Conservation (phyloP, 1,140 invertebrate species). For the Drosophila truncata region DNA sequence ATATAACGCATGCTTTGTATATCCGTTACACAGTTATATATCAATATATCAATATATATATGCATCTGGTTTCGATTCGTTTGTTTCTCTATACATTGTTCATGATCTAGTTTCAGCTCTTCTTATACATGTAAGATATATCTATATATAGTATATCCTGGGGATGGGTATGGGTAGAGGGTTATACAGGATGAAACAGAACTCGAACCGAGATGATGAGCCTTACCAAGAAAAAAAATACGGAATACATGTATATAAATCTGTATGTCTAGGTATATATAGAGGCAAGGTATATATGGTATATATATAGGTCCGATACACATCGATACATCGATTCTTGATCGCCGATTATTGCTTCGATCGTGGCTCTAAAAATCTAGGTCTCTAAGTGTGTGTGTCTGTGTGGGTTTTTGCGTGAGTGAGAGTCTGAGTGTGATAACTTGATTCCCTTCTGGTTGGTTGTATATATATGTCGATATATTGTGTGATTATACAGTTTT, state of each 20-base stretch:
- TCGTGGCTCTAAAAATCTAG: conserved; percentile 57
- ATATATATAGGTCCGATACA: conserved; percentile 25
- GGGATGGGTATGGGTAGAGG: neutral
- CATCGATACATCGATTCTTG: conserved; percentile 27
- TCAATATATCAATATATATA: conserved; percentile 43
- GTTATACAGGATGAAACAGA: neutral
- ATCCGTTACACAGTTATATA: conserved; percentile 65
- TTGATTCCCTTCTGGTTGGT: conserved; percentile 48
- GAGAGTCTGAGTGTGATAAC: conserved; percentile 38
- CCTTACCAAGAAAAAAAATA: conserved; percentile 27
- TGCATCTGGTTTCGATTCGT: conserved; percentile 43
- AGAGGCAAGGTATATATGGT: conserved; percentile 58
- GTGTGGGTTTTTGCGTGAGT: conserved; percentile 7
- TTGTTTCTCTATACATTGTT: conserved; percentile 70
- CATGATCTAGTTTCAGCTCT: conserved; percentile 74
- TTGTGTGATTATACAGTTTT: conserved; percentile 55
- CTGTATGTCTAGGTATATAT: conserved; percentile 64
- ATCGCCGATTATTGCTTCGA: conserved; percentile 44
- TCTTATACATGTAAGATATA: conserved; percentile 57
- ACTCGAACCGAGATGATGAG: conserved; percentile 36
- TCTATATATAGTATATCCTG: conserved; percentile 9
- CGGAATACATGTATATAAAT: conserved; percentile 74
- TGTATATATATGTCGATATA: conserved; percentile 34
- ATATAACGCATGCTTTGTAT: conserved; percentile 71
- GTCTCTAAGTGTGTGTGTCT: conserved; percentile 44